Conservation (phyloP, 2,113 vertebrate genomes). For the Mobula hypostoma region DNA sequence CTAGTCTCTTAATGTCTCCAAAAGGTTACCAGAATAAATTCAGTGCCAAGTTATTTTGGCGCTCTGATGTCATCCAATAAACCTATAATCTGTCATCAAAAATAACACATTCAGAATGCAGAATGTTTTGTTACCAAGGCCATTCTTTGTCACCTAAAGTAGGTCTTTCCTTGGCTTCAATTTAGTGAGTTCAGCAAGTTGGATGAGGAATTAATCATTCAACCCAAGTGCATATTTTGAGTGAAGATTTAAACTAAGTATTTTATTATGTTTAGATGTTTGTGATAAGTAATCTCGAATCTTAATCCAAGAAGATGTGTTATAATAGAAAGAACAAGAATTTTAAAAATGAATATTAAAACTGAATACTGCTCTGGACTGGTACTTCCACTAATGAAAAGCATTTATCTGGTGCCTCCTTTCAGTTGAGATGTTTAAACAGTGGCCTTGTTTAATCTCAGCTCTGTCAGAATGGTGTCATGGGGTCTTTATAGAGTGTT, state of each 20-base stretch:
- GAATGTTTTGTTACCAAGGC: too few species aligned
- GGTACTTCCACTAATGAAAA: not conserved
- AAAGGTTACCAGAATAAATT: not conserved
- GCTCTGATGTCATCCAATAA: not conserved
- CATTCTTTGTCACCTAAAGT: too few species aligned
- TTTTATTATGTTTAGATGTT: too few species aligned
- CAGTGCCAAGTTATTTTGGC: not conserved
- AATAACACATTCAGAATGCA: too few species aligned
- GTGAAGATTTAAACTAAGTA: not conserved
- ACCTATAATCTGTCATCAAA: not conserved
- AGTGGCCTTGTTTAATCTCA: too few species aligned
- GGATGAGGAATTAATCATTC: not conserved
- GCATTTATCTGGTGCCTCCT: not conserved
- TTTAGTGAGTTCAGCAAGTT: too few species aligned
- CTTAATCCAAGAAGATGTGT: not conserved
- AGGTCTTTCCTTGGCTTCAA: too few species aligned
- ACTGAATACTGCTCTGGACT: not conserved
- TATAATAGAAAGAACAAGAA: not conserved
- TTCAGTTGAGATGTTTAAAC: not conserved
- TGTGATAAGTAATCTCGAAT: not conserved
- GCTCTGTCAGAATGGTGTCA: too few species aligned
- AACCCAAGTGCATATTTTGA: not conserved
- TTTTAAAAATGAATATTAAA: not conserved
- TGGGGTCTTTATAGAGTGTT: too few species aligned
- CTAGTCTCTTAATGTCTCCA: not conserved